Conservation (phyloP, 2,888 invertebrate species). For the Lasioglossum leucozonium region DNA sequence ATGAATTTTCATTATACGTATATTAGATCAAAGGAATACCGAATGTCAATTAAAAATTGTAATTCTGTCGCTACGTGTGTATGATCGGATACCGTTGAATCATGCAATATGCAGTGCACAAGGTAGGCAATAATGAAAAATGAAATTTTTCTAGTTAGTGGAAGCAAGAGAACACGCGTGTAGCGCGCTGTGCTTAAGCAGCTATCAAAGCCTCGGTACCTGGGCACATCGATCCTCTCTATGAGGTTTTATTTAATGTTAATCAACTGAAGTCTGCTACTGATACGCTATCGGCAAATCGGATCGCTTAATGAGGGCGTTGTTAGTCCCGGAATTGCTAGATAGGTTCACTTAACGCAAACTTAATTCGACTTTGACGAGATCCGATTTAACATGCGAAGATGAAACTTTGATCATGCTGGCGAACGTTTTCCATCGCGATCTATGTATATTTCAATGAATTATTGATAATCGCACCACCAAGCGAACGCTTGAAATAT, state of each 20-base stretch:
- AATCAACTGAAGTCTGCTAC: slow-evolving; percentile 28
- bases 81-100: neutral
- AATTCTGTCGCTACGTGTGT: too few species aligned
- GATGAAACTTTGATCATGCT: neutral
- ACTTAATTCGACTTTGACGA: slow-evolving; percentile 12
- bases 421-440: neutral
- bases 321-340: slow-evolving; percentile 43
- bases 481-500: slow-evolving; percentile 12
- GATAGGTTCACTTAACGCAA: slow-evolving; percentile 18
- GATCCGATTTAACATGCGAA: slow-evolving; percentile 23
- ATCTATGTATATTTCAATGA: slow-evolving; percentile 16
- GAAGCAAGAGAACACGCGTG: neutral
- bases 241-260: slow-evolving; percentile 37
- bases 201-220: neutral
- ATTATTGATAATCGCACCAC: neutral
- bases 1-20: neutral
- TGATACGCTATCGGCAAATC: slow-evolving; percentile 39
- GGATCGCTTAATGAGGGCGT: slow-evolving; percentile 25
- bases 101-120: neutral
- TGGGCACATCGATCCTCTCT: slow-evolving; percentile 5
- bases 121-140: neutral
- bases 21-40: neutral
- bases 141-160: neutral
- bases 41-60: neutral
- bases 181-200: neutral